A percentile compares a stretch with the other conserved stretches of the same genome.
Evolutionary conservation across 2,888 invertebrate species (phyloP).

Genomic region (Metalampra italica): DNA sequence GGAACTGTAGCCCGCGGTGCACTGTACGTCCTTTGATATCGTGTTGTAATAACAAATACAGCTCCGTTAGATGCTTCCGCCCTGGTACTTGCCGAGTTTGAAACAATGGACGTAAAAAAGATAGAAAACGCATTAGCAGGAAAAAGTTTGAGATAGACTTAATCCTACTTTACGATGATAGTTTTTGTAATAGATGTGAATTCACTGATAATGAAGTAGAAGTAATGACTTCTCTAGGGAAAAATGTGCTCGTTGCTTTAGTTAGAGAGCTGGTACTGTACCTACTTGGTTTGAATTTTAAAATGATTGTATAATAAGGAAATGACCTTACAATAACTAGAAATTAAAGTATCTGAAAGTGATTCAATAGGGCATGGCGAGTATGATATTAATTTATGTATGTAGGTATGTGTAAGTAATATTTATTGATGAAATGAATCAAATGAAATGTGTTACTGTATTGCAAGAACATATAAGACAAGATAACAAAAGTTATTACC

Average conservation of each 20-base stretch:
- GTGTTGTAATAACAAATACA: constrained; percentile 44
- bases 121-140: constrained; percentile 12
- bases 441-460: too few species aligned
- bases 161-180: constrained; percentile 6
- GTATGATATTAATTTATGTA: too few species aligned
- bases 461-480: too few species aligned
- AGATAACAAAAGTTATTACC: too few species aligned
- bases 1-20: constrained; percentile 24
- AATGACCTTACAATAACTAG: too few species aligned
- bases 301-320: neutral
- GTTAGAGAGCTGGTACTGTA: neutral
- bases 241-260: neutral
- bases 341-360: too few species aligned
- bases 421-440: too few species aligned
- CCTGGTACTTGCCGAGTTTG: constrained; percentile 1
- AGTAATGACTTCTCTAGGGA: constrained; percentile 8
- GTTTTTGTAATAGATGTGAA: constrained; percentile 12
- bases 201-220: constrained; percentile 3
- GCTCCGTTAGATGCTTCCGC: constrained; percentile 19
- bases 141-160: constrained; percentile 8
- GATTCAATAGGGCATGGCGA: too few species aligned
- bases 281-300: neutral
- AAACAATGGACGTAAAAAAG: constrained; percentile 13
- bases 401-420: too few species aligned
- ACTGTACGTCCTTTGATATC: constrained; percentile 39